phyloP scores from a whole-genome alignment of 2,797 vertebrate genomes.

The Ispidina lecontei region DNA sequence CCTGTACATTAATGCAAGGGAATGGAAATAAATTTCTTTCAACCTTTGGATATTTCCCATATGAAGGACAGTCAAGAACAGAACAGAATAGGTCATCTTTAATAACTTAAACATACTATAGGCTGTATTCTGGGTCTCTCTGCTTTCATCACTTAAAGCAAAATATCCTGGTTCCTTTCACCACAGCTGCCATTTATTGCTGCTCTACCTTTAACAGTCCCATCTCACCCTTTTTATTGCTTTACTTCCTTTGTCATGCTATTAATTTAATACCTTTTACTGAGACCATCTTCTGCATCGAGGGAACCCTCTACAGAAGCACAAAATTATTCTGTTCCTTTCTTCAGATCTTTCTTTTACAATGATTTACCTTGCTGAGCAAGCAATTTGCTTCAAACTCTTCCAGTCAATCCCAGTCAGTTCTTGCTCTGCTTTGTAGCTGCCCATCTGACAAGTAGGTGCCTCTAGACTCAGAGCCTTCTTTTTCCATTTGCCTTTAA shows the following conservation, averaged over 20 bases:
- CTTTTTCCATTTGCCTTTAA: neutral
- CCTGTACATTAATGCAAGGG: neutral
- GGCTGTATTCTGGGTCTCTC: neutral
- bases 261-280: constrained; percentile 43
- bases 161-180: constrained; percentile 26
- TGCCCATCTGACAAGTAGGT: neutral
- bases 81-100: neutral
- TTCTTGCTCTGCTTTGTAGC: neutral
- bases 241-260: constrained; percentile 30
- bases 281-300: neutral
- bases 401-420: neutral
- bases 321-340: neutral
- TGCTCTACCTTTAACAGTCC: constrained; percentile 14
- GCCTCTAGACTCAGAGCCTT: neutral
- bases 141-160: constrained; percentile 7
- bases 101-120: constrained; percentile 1
- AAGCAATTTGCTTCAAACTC: constrained; percentile 30
- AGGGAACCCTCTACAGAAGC: neutral
- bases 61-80: neutral
- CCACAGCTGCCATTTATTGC: constrained; percentile 1
- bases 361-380: neutral
- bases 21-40: neutral
- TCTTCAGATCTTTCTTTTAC: constrained; percentile 10
- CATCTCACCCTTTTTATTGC: constrained; percentile 26
- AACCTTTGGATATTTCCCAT: neutral